Percentiles rank a stretch among this genome's conserved stretches.
Conservation (phyloP, 2,888 invertebrate species). For the Pelosia muscerda region DNA sequence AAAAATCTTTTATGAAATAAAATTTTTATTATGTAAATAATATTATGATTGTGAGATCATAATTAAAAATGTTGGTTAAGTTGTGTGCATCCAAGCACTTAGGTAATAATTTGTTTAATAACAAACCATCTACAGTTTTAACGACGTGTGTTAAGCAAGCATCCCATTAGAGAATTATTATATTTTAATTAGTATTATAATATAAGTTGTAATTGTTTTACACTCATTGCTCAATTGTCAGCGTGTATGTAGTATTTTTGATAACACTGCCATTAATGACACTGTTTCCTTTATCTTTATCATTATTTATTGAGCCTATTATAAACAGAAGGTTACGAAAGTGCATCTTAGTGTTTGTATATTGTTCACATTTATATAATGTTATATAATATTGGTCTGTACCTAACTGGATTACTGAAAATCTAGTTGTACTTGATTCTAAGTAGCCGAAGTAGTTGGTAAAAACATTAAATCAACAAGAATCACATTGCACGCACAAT, state of each 20-base stretch:
- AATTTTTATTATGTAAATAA: constrained; percentile 5
- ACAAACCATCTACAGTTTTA: constrained; percentile 13
- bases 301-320: constrained; percentile 30
- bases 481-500: too few species aligned
- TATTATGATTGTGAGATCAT: constrained; percentile 7
- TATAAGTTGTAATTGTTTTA: constrained; percentile 24
- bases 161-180: constrained; percentile 20
- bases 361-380: constrained; percentile 22
- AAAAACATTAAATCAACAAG: too few species aligned
- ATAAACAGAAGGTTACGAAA: constrained; percentile 34
- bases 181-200: constrained; percentile 21
- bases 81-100: constrained; percentile 12
- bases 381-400: not conserved
- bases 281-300: constrained; percentile 43
- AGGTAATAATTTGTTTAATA: constrained; percentile 25
- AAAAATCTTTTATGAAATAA: not conserved
- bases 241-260: constrained; percentile 22
- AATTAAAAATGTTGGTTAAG: constrained; percentile 1
- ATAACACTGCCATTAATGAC: constrained; percentile 26
- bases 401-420: not conserved
- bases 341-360: constrained; percentile 24
- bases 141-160: constrained; percentile 19
- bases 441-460: not conserved
- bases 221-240: constrained; percentile 23
- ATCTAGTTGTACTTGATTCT: not conserved